A percentile compares a stretch with the other conserved stretches of the same genome.
These are phyloP conservation scores for Leucoraja erinaceus DNA, from an alignment of 2,113 vertebrate genomes.

Conservation along the genomic window DNA sequence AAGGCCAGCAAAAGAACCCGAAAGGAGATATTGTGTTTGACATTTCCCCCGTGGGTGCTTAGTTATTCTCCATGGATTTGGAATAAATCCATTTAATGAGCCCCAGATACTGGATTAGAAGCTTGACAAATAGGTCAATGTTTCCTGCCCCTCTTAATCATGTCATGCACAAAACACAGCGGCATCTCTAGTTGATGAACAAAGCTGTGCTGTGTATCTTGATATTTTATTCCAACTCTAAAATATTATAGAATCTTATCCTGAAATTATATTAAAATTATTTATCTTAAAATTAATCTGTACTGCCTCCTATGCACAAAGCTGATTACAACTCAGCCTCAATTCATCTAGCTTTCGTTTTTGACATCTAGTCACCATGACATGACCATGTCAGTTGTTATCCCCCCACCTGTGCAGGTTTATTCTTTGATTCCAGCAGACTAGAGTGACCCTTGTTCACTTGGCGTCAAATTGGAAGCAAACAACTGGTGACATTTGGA, in stretches of 20 bases:
- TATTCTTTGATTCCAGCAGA: not conserved
- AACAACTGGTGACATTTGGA: not conserved
- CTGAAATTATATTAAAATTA: not conserved
- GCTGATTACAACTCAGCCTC: not conserved
- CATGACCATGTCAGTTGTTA: not conserved
- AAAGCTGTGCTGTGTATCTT: not conserved
- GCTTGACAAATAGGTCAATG: not conserved
- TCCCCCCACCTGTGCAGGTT: not conserved
- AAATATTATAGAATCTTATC: not conserved
- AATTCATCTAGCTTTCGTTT: not conserved
- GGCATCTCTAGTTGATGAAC: not conserved
- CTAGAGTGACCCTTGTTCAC: not conserved
- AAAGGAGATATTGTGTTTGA: not conserved
- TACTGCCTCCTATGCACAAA: not conserved
- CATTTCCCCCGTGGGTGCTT: not conserved
- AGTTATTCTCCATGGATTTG: not conserved
- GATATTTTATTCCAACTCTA: not conserved
- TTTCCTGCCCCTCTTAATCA: not conserved
- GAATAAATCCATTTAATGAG: conserved; percentile 24
- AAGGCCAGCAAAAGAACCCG: not conserved
- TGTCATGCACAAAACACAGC: not conserved
- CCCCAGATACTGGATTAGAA: not conserved
- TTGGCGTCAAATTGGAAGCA: not conserved
- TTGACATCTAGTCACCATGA: not conserved
- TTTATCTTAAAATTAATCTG: not conserved